A percentile compares a stretch with the other conserved stretches of the same genome.
Evolutionary conservation across 2,113 vertebrate species (phyloP).

Genomic region (Prunella fulvescens): DNA sequence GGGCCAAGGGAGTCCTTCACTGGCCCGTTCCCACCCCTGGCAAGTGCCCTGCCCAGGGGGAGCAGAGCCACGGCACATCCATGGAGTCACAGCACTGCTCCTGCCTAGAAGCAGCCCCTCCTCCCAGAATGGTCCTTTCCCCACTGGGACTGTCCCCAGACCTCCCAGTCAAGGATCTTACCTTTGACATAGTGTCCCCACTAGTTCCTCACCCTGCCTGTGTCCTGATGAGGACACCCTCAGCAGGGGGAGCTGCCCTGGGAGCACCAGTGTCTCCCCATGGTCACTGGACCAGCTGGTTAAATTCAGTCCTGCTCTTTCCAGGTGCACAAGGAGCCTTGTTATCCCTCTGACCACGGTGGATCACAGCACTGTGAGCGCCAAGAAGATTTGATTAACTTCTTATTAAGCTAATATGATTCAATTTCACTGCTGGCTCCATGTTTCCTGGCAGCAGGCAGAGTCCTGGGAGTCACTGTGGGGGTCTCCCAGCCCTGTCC

Average conservation of each 20-base stretch:
- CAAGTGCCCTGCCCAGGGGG: background rate
- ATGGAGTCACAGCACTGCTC: accelerated
- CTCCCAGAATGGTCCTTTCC: accelerated
- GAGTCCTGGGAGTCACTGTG: background rate
- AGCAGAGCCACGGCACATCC: accelerated
- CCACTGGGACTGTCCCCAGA: background rate
- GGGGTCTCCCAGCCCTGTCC: background rate
- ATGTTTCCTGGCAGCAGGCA: background rate
- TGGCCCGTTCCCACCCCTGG: accelerated
- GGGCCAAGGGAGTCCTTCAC: background rate
- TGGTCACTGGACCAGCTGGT: accelerated
- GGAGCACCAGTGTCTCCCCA: background rate
- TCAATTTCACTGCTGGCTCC: background rate
- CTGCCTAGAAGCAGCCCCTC: background rate
- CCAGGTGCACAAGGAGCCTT: background rate
- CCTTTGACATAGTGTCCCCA: accelerated
- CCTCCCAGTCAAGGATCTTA: background rate
- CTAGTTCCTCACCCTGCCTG: background rate
- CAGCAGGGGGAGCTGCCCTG: background rate
- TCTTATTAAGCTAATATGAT: background rate
- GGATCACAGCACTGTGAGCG: background rate
- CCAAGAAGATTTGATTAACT: background rate
- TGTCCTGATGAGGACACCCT: background rate
- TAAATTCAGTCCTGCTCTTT: background rate
- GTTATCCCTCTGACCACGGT: background rate